These are phyloP conservation scores for Clarias pachynema DNA, from an alignment of 2,797 vertebrate species.

Conservation along the genomic window DNA sequence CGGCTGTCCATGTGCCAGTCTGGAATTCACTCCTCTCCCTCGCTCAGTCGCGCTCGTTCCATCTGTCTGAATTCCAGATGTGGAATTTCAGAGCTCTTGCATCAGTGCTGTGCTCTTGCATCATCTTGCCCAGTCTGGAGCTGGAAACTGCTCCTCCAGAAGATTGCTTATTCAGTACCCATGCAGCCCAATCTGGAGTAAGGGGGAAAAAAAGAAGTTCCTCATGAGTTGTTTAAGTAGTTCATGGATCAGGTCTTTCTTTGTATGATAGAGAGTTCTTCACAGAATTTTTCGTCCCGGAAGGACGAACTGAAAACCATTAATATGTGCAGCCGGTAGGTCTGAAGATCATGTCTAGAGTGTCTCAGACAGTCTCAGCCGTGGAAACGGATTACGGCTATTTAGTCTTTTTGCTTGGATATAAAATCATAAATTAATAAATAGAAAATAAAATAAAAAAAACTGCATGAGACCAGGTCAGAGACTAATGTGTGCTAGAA, in stretches of 20 bases:
- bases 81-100: conserved; percentile 56
- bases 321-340: not conserved
- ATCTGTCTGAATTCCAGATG: conserved; percentile 52
- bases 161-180: not conserved
- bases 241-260: not conserved
- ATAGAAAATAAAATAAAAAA: not conserved
- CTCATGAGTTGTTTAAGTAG: too few species aligned
- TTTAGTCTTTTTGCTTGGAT: not conserved
- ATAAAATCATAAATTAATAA: not conserved
- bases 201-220: not conserved
- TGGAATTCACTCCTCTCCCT: conserved; percentile 23
- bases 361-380: not conserved
- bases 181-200: not conserved
- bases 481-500: not conserved
- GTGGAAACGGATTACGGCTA: not conserved
- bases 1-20: conserved; percentile 19
- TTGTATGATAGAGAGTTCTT: not conserved
- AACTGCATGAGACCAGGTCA: not conserved
- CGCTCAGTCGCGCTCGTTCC: not conserved
- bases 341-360: not conserved
- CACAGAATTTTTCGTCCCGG: not conserved
- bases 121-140: conserved; percentile 33
- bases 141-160: not conserved
- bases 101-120: conserved; percentile 56
- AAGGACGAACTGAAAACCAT: not conserved